phyloP scores from a whole-genome alignment of 1,140 invertebrate species.

The Brachionus paranguensis region DNA sequence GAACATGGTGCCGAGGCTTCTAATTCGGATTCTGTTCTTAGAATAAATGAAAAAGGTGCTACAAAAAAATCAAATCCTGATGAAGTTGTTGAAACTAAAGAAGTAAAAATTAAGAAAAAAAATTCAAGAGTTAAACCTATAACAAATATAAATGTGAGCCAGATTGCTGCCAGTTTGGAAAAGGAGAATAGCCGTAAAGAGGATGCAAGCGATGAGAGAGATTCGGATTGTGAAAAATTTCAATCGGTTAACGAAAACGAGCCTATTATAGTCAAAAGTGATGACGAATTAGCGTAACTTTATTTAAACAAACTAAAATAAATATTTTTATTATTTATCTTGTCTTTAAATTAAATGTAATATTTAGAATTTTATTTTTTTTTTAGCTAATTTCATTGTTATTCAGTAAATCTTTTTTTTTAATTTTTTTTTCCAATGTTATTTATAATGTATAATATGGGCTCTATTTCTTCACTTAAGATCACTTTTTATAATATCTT shows the following conservation, averaged over 20 bases:
- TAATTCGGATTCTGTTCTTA: neutral
- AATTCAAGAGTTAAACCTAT: neutral
- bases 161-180: slow-evolving; percentile 1
- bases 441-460: slow-evolving; percentile 7
- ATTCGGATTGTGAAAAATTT: neutral
- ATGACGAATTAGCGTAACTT: neutral
- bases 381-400: slow-evolving; percentile 27
- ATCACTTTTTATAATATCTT: neutral
- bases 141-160: neutral
- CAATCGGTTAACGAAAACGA: slow-evolving; percentile 8
- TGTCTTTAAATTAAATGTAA: neutral
- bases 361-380: slow-evolving; percentile 2
- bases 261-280: neutral
- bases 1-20: neutral
- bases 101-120: neutral
- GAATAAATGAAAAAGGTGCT: neutral
- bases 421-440: neutral
- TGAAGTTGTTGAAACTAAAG: neutral
- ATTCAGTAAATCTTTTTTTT: neutral
- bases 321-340: neutral
- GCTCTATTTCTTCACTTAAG: neutral
- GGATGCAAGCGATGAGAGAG: neutral
- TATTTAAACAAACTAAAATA: neutral
- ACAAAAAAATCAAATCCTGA: neutral
- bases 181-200: neutral